These are phyloP conservation scores for Cyphomyrus discorhynchus DNA, from an alignment of 2,113 vertebrate species.

Conservation along the genomic window DNA sequence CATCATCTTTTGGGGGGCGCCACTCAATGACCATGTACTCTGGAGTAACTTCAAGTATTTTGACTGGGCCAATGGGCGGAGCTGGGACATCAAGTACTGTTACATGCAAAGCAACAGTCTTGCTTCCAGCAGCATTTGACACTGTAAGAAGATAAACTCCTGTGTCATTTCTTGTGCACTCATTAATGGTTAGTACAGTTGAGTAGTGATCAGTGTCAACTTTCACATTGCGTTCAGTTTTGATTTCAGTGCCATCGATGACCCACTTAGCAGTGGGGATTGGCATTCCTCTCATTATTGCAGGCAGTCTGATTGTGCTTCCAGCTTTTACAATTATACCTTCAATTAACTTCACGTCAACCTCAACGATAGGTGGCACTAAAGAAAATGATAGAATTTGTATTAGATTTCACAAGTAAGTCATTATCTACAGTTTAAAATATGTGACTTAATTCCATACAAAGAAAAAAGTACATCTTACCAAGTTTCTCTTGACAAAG, in stretches of 20 bases:
- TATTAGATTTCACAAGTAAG: neutral
- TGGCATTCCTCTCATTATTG: constrained; percentile 91
- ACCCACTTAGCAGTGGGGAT: constrained; percentile 85
- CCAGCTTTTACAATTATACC: constrained; percentile 96
- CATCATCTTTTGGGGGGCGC: constrained; percentile 91
- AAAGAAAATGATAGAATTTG: constrained; percentile 36
- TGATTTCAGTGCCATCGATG: constrained; percentile 79
- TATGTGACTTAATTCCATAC: neutral
- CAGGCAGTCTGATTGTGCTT: constrained; percentile 86
- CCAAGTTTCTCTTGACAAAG: constrained; percentile 95
- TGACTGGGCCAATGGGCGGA: constrained; percentile 86
- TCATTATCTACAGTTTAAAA: neutral
- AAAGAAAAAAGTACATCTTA: constrained; percentile 45
- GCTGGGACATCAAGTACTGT: constrained; percentile 93
- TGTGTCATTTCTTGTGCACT: constrained; percentile 83
- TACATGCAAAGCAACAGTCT: constrained; percentile 79
- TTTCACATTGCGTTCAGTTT: constrained; percentile 73
- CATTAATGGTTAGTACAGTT: constrained; percentile 84
- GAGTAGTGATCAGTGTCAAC: constrained; percentile 87
- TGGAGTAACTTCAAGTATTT: constrained; percentile 87
- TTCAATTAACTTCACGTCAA: constrained; percentile 90
- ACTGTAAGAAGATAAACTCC: constrained; percentile 91
- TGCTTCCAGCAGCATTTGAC: constrained; percentile 87
- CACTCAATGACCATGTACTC: constrained; percentile 92
- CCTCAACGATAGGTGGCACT: constrained; percentile 86